Conservation (phyloP, 2,113 vertebrate genomes). For the Mus spicilegus region DNA sequence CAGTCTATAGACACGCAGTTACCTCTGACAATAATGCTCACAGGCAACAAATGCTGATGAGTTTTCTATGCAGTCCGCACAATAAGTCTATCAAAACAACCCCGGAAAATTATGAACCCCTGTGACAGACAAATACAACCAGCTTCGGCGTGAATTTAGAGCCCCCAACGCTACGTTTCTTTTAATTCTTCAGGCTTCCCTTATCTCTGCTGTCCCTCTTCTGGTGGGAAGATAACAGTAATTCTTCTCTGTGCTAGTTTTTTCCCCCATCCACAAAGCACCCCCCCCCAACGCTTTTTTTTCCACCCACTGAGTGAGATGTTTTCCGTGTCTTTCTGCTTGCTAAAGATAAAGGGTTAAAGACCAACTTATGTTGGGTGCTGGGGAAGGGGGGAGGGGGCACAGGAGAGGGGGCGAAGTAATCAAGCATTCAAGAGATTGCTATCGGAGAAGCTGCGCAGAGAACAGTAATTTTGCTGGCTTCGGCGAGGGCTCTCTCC, state of each 20-base stretch:
- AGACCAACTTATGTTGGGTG: slow-evolving; percentile 96
- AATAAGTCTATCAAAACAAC: slow-evolving; percentile 98
- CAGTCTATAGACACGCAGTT: slow-evolving; percentile 98
- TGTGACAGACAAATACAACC: slow-evolving; percentile 93
- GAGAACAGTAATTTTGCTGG: slow-evolving; percentile 94
- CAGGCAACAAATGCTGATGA: slow-evolving; percentile 98
- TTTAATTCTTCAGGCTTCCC: slow-evolving; percentile 95
- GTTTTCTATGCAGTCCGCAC: slow-evolving; percentile 97
- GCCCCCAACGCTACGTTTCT: slow-evolving; percentile 93
- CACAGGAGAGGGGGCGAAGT: slow-evolving; percentile 80
- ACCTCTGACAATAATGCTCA: slow-evolving; percentile 97
- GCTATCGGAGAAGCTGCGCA: slow-evolving; percentile 94
- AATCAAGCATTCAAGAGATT: slow-evolving; percentile 99
- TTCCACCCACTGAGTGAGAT: slow-evolving; percentile 91
- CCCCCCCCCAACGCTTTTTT: slow-evolving; percentile 69
- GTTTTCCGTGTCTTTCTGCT: slow-evolving; percentile 98
- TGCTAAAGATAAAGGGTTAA: slow-evolving; percentile 99
- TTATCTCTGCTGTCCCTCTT: slow-evolving; percentile 97
- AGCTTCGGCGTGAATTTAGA: slow-evolving; percentile 94
- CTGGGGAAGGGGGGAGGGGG: slow-evolving; percentile 80
- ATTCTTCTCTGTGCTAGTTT: slow-evolving; percentile 94
- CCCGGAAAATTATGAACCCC: slow-evolving; percentile 92
- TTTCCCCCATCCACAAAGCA: slow-evolving; percentile 81
- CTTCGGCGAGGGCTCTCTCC: slow-evolving; percentile 86
- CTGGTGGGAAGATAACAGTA: slow-evolving; percentile 99